Base-by-base conservation (phyloP, 2,797 vertebrate genomes). In the Parambassis ranga region DNA sequence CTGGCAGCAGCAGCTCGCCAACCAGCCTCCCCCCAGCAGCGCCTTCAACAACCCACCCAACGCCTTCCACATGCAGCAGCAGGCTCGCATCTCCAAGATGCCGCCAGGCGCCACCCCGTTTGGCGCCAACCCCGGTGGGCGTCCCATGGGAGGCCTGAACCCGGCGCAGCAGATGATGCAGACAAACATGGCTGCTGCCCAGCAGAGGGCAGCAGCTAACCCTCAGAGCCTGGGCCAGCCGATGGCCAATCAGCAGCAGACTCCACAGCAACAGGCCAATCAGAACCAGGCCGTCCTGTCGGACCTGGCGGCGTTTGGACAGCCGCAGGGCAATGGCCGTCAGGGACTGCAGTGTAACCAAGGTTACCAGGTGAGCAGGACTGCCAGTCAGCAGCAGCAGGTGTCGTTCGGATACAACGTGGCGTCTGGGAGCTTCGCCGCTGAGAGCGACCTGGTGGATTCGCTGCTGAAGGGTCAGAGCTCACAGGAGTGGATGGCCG, bases 401-500 rank as follows among this genome's bases (percentile, higher is more conserved):
- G 87, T 97, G 69, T 91, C 95, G n/a, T 99, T 98, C 0, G 90
- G 93, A 10, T 99, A 96, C 71, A 93, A 91, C 0, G 20, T 89
- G 79, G 95, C 95, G 31, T 87, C 94, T 0, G 94, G 94, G 8
- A 86, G 84, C 38, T 93, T 98, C 59, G 90, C 95, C 1, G 95
- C 92, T 0, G 96, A 98, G 59, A 92, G 94, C 0, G 97, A 99
- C 50, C 91, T 99, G 80, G 95, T 98, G 49, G 96, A 98, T 90
- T 95, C 96, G 0, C 90, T 99, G 87, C 88, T 99, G 74, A 99
- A 99, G 90, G 94, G 93, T 51, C 96, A 96, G 92, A 94, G 94
- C 89, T 94, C 95, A 0, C 96, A 99, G 87, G 97, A 98, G 83
- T 99, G 97, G 97, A 98, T 99, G 92, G 95, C 92, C 6, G 96